These are phyloP conservation scores for Chionodraco myersi DNA, from an alignment of 2,113 vertebrate genomes.

Conservation along the genomic window DNA sequence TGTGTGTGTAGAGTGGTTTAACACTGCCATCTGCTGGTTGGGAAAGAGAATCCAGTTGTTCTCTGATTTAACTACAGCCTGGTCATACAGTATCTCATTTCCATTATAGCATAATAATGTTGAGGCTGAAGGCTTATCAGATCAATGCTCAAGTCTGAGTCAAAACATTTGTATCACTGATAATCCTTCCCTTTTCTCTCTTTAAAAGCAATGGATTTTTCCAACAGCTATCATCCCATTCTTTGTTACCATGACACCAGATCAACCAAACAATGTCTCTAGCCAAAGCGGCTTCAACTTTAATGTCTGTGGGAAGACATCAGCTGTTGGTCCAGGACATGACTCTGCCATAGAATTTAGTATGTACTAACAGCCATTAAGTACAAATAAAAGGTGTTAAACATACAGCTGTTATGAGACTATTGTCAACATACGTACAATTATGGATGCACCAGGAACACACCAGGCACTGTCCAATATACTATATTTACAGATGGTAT, in stretches of 20 bases:
- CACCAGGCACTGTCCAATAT: background rate
- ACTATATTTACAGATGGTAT: background rate
- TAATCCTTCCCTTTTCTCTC: background rate
- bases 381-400: constrained; percentile 52
- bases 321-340: constrained; percentile 44
- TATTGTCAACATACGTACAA: constrained; percentile 19
- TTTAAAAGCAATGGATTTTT: constrained; percentile 16
- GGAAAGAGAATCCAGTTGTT: background rate
- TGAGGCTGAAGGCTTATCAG: constrained; percentile 9
- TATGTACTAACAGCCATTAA: constrained; percentile 8
- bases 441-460: background rate
- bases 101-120: constrained; percentile 6
- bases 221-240: constrained; percentile 23
- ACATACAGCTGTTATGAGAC: constrained; percentile 30
- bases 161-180: background rate
- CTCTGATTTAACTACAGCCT: background rate
- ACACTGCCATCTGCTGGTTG: constrained; percentile 76
- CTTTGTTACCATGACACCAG: constrained; percentile 49
- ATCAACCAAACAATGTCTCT: constrained; percentile 49
- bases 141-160: background rate
- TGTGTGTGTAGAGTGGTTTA: background rate
- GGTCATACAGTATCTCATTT: background rate
- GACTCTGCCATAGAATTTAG: constrained; percentile 22
- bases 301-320: constrained; percentile 13
- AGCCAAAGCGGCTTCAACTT: constrained; percentile 22